Conservation (phyloP, 2,797 vertebrate genomes). For the Microctenopoma stevenorrisi region DNA sequence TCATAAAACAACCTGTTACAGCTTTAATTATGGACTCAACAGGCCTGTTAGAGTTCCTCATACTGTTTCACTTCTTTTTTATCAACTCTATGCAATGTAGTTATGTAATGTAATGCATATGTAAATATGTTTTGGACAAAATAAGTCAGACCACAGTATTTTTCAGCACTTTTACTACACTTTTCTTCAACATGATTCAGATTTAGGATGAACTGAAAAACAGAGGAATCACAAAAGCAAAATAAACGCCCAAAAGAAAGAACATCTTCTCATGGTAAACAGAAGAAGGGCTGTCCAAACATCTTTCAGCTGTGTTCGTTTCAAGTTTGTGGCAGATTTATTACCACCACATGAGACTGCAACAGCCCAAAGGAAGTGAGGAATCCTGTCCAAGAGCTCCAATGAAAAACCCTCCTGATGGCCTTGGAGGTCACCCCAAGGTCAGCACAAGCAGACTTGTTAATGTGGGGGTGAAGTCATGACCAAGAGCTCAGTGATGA, state of each 20-base stretch:
- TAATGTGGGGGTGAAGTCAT: slow-evolving; percentile 73
- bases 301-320: slow-evolving; percentile 67
- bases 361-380: slow-evolving; percentile 65
- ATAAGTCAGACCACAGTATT: background rate
- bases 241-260: slow-evolving; percentile 37
- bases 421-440: slow-evolving; percentile 57
- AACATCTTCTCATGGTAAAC: slow-evolving; percentile 29
- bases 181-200: background rate
- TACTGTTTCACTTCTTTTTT: background rate
- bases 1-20: background rate
- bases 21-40: background rate
- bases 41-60: slow-evolving; percentile 10
- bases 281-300: slow-evolving; percentile 59
- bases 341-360: slow-evolving; percentile 71
- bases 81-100: too few species aligned
- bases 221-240: slow-evolving; percentile 44
- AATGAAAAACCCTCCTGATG: slow-evolving; percentile 58
- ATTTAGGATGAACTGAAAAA: slow-evolving; percentile 30
- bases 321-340: slow-evolving; percentile 72
- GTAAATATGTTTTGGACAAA: background rate
- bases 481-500: slow-evolving; percentile 54
- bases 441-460: slow-evolving; percentile 64
- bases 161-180: background rate
- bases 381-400: slow-evolving; percentile 63
- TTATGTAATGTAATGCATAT: too few species aligned